These are phyloP conservation scores for Unio pictorum DNA, from an alignment of 2,888 invertebrate species.

Conservation along the genomic window DNA sequence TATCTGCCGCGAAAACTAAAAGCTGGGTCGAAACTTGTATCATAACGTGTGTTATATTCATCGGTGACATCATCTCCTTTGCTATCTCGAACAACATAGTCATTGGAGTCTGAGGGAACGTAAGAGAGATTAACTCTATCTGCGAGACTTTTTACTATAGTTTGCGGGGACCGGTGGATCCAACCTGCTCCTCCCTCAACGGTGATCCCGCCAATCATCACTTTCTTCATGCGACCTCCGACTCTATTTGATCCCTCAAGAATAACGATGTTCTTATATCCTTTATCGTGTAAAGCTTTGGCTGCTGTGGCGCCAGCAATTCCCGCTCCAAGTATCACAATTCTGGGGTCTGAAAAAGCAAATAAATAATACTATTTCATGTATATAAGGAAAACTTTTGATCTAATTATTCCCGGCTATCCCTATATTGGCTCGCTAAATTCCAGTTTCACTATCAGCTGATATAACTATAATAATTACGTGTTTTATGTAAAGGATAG, in stretches of 20 bases:
- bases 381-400: no score
- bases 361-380: neutral
- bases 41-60: slow-evolving; percentile 7
- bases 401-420: no score
- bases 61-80: slow-evolving; percentile 16
- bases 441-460: no score
- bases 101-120: slow-evolving; percentile 3
- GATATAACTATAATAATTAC: no score
- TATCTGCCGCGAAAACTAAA: neutral
- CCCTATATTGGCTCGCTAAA: no score
- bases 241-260: slow-evolving; percentile 21
- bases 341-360: slow-evolving; percentile 4
- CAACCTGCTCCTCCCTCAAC: slow-evolving; percentile 27
- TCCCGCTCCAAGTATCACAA: slow-evolving; percentile 17
- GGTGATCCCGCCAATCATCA: slow-evolving; percentile 15
- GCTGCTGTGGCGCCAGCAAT: slow-evolving; percentile 29
- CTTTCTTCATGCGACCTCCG: slow-evolving; percentile 24
- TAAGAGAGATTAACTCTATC: slow-evolving; percentile 8
- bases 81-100: slow-evolving; percentile 14
- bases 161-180: slow-evolving; percentile 18
- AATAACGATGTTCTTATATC: slow-evolving; percentile 23
- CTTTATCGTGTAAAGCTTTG: slow-evolving; percentile 23
- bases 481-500: no score
- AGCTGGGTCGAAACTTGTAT: neutral
- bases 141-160: slow-evolving; percentile 19